Evolutionary conservation across 1,140 invertebrate genomes (phyloP).

Genomic region (Megalonaias nervosa): DNA sequence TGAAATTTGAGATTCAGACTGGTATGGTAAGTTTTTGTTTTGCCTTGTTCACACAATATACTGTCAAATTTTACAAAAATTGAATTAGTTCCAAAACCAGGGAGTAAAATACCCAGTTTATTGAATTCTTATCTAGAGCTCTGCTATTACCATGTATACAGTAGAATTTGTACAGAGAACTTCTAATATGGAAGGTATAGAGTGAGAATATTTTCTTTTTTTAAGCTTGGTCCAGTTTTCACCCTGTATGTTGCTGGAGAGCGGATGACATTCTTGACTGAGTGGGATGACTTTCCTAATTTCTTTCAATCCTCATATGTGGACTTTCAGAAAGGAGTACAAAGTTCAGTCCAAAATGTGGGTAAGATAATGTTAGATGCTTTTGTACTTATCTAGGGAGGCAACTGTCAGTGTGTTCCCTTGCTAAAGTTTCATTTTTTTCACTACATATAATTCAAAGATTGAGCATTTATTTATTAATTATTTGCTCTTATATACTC

Average conservation of each 20-base stretch:
- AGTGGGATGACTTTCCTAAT: constrained; percentile 53
- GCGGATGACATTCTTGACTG: constrained; percentile 58
- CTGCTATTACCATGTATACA: too few species aligned
- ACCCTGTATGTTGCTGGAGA: constrained; percentile 61
- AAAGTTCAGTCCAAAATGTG: constrained; percentile 51
- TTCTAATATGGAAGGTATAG: too few species aligned
- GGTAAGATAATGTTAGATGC: constrained; percentile 24
- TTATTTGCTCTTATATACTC: background rate
- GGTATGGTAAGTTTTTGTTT: too few species aligned
- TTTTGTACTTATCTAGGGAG: background rate
- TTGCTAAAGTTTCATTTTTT: background rate
- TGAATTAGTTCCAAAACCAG: too few species aligned
- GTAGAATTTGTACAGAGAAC: too few species aligned
- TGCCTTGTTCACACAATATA: too few species aligned
- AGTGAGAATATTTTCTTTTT: constrained; percentile 15
- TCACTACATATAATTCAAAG: background rate
- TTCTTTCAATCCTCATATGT: constrained; percentile 58
- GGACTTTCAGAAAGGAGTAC: constrained; percentile 62
- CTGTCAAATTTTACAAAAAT: too few species aligned
- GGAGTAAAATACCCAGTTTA: too few species aligned
- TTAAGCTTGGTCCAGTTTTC: constrained; percentile 60
- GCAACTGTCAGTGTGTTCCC: background rate
- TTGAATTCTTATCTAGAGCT: too few species aligned
- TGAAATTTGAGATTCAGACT: too few species aligned
- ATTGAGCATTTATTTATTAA: background rate